A percentile compares a stretch with the other conserved stretches of the same genome.
These are phyloP conservation scores for Heteractis magnifica DNA, from an alignment of 92 coral and sea anemone species.

Conservation along the genomic window DNA sequence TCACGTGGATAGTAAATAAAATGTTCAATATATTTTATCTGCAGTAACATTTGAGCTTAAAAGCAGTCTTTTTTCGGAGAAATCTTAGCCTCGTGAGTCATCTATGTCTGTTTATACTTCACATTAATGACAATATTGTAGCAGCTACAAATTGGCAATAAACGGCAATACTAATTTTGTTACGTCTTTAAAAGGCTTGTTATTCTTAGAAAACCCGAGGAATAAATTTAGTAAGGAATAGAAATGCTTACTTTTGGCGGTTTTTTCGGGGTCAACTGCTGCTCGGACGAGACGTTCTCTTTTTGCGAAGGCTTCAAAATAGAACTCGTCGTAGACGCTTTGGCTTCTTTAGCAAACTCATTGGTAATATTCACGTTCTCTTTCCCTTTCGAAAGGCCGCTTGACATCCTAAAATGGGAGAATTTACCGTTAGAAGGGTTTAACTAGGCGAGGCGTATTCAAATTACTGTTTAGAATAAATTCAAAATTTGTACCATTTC, in stretches of 20 bases:
- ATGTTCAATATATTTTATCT: neutral
- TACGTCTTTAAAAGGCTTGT: neutral
- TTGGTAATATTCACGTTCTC: conserved; percentile 53
- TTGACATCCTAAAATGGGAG: conserved; percentile 59
- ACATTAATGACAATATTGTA: conserved; percentile 10
- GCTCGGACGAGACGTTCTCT: conserved; percentile 31
- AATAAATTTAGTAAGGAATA: neutral
- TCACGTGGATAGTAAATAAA: neutral
- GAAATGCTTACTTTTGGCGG: conserved; percentile 32
- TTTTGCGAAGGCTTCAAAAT: conserved; percentile 70
- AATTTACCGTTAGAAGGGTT: conserved; percentile 21
- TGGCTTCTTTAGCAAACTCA: conserved; percentile 47
- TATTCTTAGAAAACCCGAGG: neutral
- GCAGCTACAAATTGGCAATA: conserved; percentile 15
- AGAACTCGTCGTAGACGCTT: conserved; percentile 35
- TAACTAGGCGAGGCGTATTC: conserved; percentile 12
- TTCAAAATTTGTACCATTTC: conserved; percentile 86
- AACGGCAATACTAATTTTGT: neutral
- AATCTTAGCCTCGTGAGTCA: conserved; percentile 1
- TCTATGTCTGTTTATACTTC: conserved; percentile 14
- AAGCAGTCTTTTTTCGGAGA: neutral
- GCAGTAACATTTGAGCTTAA: neutral
- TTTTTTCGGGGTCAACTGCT: conserved; percentile 40
- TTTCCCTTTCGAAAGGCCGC: conserved; percentile 51
- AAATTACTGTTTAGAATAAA: conserved; percentile 36